phyloP scores from a whole-genome alignment of 2,797 vertebrate genomes.

The Valencia hispanica region DNA sequence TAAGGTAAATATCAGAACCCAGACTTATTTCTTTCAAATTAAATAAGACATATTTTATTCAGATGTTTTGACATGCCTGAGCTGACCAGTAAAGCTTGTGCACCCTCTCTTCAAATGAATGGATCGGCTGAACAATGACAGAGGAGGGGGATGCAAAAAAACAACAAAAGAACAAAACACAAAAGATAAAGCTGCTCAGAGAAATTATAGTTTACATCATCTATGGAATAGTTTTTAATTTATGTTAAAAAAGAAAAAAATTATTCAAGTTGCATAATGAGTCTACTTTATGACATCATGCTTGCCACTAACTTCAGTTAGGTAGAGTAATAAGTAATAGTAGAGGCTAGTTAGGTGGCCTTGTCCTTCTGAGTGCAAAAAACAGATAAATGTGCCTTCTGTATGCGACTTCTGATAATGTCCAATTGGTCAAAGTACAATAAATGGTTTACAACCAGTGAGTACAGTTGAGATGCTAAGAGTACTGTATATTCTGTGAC shows the following conservation, averaged over 20 bases:
- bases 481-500: conserved; percentile 86
- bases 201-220: conserved; percentile 65
- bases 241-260: conserved; percentile 44
- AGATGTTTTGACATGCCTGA: conserved; percentile 86
- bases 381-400: conserved; percentile 74
- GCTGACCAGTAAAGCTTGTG: conserved; percentile 83
- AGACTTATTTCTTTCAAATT: conserved; percentile 49
- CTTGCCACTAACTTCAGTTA: conserved; percentile 75
- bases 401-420: conserved; percentile 79
- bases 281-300: conserved; percentile 72
- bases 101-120: conserved; percentile 73
- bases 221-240: conserved; percentile 59
- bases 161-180: conserved; percentile 40
- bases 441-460: conserved; percentile 86
- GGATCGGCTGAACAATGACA: conserved; percentile 66
- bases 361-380: conserved; percentile 84
- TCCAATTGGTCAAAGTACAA: conserved; percentile 86
- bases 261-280: conserved; percentile 82
- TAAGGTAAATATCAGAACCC: conserved; percentile 62
- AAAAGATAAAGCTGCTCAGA: conserved; percentile 57
- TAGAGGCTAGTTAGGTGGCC: conserved; percentile 76
- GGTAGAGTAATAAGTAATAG: conserved; percentile 66
- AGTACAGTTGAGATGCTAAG: conserved; percentile 86
- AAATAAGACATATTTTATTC: conserved; percentile 76
- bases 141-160: conserved; percentile 62